These are phyloP conservation scores for Lanius ludovicianus DNA, from an alignment of 2,113 vertebrate species.

Conservation along the genomic window DNA sequence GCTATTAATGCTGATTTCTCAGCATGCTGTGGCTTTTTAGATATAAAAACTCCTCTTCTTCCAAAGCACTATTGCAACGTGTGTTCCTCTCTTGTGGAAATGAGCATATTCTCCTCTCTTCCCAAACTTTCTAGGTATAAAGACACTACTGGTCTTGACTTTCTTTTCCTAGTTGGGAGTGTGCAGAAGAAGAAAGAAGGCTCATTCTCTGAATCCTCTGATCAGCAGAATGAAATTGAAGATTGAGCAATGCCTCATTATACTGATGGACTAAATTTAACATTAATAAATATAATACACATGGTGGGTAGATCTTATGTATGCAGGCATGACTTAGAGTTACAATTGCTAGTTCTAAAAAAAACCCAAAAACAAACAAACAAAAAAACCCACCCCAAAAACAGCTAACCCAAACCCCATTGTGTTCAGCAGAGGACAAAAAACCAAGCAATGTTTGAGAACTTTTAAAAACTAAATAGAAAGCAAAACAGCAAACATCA, in stretches of 20 bases:
- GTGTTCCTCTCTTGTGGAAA: not conserved
- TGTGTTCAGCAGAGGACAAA: not conserved
- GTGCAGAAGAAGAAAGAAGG: not conserved
- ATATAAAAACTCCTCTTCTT: not conserved
- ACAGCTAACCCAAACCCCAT: fast-evolving
- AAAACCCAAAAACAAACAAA: not conserved
- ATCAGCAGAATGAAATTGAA: not conserved
- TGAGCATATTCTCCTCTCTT: not conserved
- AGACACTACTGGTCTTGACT: not conserved
- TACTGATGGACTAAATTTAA: not conserved
- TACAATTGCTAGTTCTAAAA: not conserved
- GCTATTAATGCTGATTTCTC: not conserved
- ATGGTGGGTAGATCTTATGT: not conserved
- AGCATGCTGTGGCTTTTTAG: not conserved
- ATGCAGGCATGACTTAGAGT: not conserved
- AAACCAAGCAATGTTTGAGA: not conserved
- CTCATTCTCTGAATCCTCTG: not conserved
- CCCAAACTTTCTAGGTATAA: not conserved
- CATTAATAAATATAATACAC: not conserved
- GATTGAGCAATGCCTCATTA: not conserved
- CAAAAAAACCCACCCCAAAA: not conserved
- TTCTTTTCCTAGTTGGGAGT: not conserved
- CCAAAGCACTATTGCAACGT: not conserved
- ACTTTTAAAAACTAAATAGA: not conserved
- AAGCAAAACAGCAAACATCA: not conserved